A percentile compares a stretch with the other conserved stretches of the same genome.
Evolutionary conservation across 2,888 invertebrate genomes (phyloP).

Genomic region (Lithophane socia): DNA sequence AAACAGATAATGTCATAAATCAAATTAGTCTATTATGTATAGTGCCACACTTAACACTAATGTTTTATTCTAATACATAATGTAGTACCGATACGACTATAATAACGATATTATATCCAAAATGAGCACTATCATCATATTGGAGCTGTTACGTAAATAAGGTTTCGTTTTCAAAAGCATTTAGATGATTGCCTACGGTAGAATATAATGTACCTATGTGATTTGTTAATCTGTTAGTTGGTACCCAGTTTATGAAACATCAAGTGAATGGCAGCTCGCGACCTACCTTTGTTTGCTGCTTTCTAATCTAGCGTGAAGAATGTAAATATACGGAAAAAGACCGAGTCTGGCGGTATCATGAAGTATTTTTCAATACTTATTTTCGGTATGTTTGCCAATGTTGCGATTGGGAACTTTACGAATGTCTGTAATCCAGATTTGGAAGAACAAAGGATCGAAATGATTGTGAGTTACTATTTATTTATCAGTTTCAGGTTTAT

Average conservation of each 20-base stretch:
- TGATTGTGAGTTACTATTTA: slow-evolving; percentile 55
- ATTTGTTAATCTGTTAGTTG: slow-evolving; percentile 9
- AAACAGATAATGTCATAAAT: background rate
- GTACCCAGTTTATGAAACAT: slow-evolving; percentile 1
- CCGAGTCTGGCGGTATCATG: slow-evolving; percentile 24
- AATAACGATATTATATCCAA: slow-evolving; percentile 10
- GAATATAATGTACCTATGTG: slow-evolving; percentile 25
- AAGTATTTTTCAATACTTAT: slow-evolving; percentile 35
- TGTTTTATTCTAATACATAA: slow-evolving; percentile 24
- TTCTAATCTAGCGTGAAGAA: background rate
- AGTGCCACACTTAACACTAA: background rate
- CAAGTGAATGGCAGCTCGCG: background rate
- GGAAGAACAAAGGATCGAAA: slow-evolving; percentile 50
- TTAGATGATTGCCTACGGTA: slow-evolving; percentile 15
- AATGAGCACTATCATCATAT: slow-evolving; percentile 13
- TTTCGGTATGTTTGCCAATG: slow-evolving; percentile 14
- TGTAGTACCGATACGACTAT: slow-evolving; percentile 11
- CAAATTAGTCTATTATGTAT: background rate
- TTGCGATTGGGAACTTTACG: slow-evolving; percentile 21
- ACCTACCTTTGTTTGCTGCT: no score
- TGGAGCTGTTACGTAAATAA: slow-evolving; percentile 14
- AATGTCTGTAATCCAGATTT: background rate
- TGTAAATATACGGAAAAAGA: background rate
- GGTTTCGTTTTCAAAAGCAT: background rate
- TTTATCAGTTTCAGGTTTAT: background rate